Evolutionary conservation across 2,113 vertebrate species (phyloP).

Genomic region (Nanger granti): DNA sequence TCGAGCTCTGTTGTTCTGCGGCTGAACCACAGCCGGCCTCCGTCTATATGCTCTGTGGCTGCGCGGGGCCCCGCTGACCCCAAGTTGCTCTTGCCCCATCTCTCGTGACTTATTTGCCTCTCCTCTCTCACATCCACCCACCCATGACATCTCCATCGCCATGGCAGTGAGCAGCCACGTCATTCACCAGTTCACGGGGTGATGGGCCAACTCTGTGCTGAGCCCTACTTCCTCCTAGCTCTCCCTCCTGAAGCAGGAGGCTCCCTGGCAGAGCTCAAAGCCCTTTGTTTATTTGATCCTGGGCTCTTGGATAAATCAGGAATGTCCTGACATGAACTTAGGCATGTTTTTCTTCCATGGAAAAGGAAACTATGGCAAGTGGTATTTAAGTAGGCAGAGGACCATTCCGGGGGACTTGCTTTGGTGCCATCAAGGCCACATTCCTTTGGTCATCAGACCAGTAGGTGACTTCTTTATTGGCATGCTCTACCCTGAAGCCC

Average conservation of each 20-base stretch:
- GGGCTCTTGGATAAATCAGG: conserved; percentile 75
- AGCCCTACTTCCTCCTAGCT: conserved; percentile 26
- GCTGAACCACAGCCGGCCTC: neutral
- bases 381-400: conserved; percentile 71
- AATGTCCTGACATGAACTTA: conserved; percentile 80
- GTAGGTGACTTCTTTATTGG: conserved; percentile 50
- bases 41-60: neutral
- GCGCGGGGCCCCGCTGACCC: neutral
- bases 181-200: conserved; percentile 7
- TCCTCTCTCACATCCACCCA: conserved; percentile 38
- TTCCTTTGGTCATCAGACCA: conserved; percentile 59
- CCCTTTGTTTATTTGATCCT: conserved; percentile 77
- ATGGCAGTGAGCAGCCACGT: conserved; percentile 39
- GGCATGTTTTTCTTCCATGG: conserved; percentile 69
- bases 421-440: conserved; percentile 44
- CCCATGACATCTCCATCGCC: conserved; percentile 46
- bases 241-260: conserved; percentile 67
- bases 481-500: conserved; percentile 49
- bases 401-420: conserved; percentile 1
- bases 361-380: conserved; percentile 71
- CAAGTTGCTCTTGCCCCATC: neutral
- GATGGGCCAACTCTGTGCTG: conserved; percentile 4
- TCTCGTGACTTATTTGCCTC: conserved; percentile 37
- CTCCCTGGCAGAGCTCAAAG: conserved; percentile 62
- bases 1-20: neutral